Evolutionary conservation across 2,113 vertebrate species (phyloP).

Genomic region (Clarias macrocephalus): DNA sequence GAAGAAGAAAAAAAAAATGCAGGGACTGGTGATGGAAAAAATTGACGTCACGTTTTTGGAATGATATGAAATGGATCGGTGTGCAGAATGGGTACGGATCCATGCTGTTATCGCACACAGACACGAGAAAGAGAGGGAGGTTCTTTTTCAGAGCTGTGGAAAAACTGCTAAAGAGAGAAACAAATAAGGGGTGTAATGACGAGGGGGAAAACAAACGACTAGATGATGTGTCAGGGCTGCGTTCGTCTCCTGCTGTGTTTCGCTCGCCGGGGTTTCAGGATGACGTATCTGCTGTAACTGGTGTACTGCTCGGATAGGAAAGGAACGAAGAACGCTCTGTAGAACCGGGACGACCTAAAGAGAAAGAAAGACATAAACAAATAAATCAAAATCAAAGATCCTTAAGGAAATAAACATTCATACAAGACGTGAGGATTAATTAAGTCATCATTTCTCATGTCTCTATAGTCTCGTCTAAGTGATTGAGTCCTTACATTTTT

Average conservation of each 20-base stretch:
- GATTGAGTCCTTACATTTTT: not conserved
- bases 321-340: constrained; percentile 83
- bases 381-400: not conserved
- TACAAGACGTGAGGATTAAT: not conserved
- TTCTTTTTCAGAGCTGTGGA: not conserved
- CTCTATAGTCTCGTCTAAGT: not conserved
- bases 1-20: not conserved
- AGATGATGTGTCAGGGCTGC: constrained; percentile 49
- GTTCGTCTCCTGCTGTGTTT: constrained; percentile 71
- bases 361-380: constrained; percentile 14
- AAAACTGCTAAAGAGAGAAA: constrained; percentile 13
- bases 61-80: constrained; percentile 7
- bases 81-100: constrained; percentile 25
- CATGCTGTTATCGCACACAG: constrained; percentile 18
- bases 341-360: constrained; percentile 78
- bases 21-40: not conserved
- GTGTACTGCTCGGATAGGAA: constrained; percentile 79
- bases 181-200: not conserved
- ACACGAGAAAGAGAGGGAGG: constrained; percentile 13
- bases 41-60: not conserved
- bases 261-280: constrained; percentile 76
- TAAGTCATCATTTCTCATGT: not conserved
- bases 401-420: not conserved
- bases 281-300: constrained; percentile 77
- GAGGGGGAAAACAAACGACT: not conserved